Evolutionary conservation across 2,113 vertebrate genomes (phyloP).

Genomic region (Anoplopoma fimbria): DNA sequence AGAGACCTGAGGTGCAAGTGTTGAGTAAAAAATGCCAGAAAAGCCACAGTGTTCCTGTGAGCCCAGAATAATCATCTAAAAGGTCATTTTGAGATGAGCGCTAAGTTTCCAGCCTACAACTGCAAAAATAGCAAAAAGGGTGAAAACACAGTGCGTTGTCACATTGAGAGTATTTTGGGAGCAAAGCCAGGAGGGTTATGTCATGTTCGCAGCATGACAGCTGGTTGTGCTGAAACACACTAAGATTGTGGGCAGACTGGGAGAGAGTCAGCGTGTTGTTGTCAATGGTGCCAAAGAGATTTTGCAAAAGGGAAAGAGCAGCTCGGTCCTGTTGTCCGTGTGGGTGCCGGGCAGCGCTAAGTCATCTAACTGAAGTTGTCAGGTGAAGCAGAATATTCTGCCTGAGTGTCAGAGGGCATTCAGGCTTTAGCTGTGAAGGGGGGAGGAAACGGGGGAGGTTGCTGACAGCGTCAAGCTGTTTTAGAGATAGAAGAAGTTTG

Average conservation of each 20-base stretch:
- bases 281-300: conserved; percentile 8
- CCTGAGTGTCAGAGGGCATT: conserved; percentile 41
- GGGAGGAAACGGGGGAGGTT: conserved; percentile 4
- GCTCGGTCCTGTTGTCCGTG: conserved; percentile 12
- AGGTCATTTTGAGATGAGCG: conserved; percentile 1
- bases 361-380: conserved; percentile 33
- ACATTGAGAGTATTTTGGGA: conserved; percentile 53
- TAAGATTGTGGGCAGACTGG: conserved; percentile 17
- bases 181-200: conserved; percentile 34
- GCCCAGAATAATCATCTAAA: conserved; percentile 34
- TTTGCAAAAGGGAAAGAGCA: conserved; percentile 24
- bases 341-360: neutral
- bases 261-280: conserved; percentile 11
- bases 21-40: neutral
- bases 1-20: neutral
- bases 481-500: neutral
- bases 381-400: conserved; percentile 37
- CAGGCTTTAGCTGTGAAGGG: conserved; percentile 17
- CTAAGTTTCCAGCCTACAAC: conserved; percentile 8
- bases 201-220: conserved; percentile 32
- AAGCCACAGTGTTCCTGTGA: neutral
- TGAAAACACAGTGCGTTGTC: conserved; percentile 43
- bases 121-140: conserved; percentile 17
- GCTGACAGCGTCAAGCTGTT: conserved; percentile 50
- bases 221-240: conserved; percentile 27